Conservation (phyloP, 1,140 invertebrate species). For the Calycopis cecrops region DNA sequence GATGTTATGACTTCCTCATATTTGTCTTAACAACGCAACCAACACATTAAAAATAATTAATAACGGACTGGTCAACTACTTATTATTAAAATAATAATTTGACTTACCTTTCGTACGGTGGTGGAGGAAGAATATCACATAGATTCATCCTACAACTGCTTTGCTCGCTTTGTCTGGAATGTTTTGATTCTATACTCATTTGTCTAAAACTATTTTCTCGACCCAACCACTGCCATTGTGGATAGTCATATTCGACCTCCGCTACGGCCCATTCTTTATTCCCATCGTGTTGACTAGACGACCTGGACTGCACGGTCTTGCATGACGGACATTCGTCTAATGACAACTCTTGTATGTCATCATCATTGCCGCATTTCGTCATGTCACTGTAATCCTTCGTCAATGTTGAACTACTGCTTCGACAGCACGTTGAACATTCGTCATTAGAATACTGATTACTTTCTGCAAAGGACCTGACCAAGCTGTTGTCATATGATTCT, state of each 20-base stretch:
- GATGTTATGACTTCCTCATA: too few relatives aligned
- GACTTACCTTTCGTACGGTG: slow-evolving; percentile 63
- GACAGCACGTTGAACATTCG: slow-evolving; percentile 67
- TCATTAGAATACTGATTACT: slow-evolving; percentile 69
- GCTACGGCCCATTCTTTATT: slow-evolving; percentile 65
- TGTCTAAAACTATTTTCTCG: slow-evolving; percentile 64
- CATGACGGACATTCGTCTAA: slow-evolving; percentile 67
- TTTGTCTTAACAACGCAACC: too few relatives aligned
- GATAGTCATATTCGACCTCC: slow-evolving; percentile 67
- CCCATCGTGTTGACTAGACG: slow-evolving; percentile 62
- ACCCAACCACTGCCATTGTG: slow-evolving; percentile 67
- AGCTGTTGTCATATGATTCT: slow-evolving; percentile 64
- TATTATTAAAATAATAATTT: not conserved
- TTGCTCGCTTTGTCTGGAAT: slow-evolving; percentile 53
- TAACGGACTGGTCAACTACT: too few relatives aligned
- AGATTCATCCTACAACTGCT: slow-evolving; percentile 62
- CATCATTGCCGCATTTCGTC: slow-evolving; percentile 67
- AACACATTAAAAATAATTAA: too few relatives aligned
- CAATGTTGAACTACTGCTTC: slow-evolving; percentile 64
- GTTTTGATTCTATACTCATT: slow-evolving; percentile 45
- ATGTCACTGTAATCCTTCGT: slow-evolving; percentile 70
- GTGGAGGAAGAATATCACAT: slow-evolving; percentile 64
- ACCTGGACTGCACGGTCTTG: slow-evolving; percentile 61
- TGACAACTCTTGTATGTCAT: slow-evolving; percentile 59
- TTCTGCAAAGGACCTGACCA: slow-evolving; percentile 60